Evolutionary conservation across 2,888 invertebrate genomes (phyloP).

Genomic region (Lasioglossum pauxillum): DNA sequence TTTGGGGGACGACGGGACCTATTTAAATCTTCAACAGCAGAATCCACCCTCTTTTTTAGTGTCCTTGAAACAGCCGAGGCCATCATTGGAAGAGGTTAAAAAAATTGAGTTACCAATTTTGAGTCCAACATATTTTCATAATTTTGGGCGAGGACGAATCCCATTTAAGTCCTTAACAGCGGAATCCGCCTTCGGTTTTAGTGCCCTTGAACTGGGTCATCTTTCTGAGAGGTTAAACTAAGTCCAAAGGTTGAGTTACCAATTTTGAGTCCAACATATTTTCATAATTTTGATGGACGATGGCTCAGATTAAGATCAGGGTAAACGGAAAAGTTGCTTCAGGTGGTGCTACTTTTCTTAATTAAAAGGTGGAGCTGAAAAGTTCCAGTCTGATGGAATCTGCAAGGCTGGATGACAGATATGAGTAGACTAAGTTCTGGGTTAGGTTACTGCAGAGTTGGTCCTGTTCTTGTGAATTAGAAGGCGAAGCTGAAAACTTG

Average conservation of each 20-base stretch:
- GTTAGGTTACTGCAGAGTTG: background rate
- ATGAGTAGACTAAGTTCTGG: background rate
- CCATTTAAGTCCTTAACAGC: too few species aligned
- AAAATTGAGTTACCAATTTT: too few species aligned
- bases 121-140: background rate
- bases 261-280: too few species aligned
- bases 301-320: background rate
- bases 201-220: background rate
- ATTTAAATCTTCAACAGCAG: background rate
- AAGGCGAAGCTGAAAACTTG: background rate
- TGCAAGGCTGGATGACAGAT: background rate
- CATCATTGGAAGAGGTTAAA: too few species aligned
- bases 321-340: background rate
- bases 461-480: background rate
- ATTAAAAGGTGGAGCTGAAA: background rate
- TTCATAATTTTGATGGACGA: too few species aligned
- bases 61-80: background rate
- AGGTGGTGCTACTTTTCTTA: background rate
- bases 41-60: background rate
- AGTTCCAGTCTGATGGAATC: background rate
- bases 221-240: background rate
- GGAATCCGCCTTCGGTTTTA: background rate
- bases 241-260: background rate
- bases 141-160: too few species aligned
- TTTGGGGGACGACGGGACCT: background rate